These are phyloP conservation scores for Paguma larvata DNA, from an alignment of 2,797 vertebrate genomes.

Conservation along the genomic window DNA sequence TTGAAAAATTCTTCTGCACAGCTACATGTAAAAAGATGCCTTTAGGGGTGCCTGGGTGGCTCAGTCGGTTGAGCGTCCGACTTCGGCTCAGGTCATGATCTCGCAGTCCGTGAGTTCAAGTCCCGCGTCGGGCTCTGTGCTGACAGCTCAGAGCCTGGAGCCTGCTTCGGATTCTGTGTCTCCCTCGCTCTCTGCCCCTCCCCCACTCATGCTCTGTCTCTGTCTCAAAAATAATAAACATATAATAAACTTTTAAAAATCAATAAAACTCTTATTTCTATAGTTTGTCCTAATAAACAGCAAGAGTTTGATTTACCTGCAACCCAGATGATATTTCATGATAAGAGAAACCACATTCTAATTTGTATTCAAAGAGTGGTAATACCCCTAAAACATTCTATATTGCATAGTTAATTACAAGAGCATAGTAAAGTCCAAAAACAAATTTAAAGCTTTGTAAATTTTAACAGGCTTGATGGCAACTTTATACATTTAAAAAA, in stretches of 20 bases:
- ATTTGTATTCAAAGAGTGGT: background rate
- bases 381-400: background rate
- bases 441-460: background rate
- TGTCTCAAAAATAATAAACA: no score
- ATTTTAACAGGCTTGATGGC: background rate
- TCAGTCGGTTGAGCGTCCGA: no score
- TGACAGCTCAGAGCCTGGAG: no score
- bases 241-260: constrained; percentile 18
- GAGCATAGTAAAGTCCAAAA: background rate
- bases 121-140: no score
- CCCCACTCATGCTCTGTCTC: no score
- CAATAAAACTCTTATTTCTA: background rate
- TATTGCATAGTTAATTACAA: constrained; percentile 10
- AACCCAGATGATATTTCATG: background rate
- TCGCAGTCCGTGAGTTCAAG: no score
- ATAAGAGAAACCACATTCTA: background rate
- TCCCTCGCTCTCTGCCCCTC: no score
- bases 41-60: no score
- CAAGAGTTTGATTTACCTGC: background rate
- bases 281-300: background rate
- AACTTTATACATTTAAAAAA: constrained; percentile 2
- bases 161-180: no score
- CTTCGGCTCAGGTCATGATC: no score
- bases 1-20: background rate
- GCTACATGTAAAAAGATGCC: background rate